Evolutionary conservation across 2,888 invertebrate species (phyloP), one percentile per base, ranked within the genome.

Genomic region (Yponomeuta cagnagella): DNA sequence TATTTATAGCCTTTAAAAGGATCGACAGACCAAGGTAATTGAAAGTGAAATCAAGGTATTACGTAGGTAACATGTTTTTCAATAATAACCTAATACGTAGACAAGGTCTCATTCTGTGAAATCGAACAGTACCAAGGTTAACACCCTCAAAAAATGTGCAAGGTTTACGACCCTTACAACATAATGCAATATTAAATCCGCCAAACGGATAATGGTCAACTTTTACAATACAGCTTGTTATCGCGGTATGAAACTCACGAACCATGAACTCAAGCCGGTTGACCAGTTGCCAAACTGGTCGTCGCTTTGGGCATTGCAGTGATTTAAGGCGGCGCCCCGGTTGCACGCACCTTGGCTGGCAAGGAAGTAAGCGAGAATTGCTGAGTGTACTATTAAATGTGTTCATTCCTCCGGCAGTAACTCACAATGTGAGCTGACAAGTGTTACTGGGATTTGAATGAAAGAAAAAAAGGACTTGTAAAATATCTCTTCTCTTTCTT

Each of bases 241-340:
- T 71, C 71, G 52, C 52, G 68, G 68, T 68, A n/a, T 68, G 23
- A 71, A 71, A 71, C 15, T 63, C 58, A 68, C 71, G 37, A 68
- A 71, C 71, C 71, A 71, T 71, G 68, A 70, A 71, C 68, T 68
- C 43, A 63, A 58, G 66, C 52, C n/a, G 43, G 43, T 48, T 67
- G 37, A 48, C 65, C 31, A 52, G 67, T 71, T 71, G 67, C 68
- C 63, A 71, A 71, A 68, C 68, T 37, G 23, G 52, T 48, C 10
- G 67, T 48, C 5, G 67, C 43, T 37, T 67, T 23, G 23, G 23
- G 10, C 30, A 65, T 65, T 65, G 65, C 65, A 65, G 65, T 65
- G 33, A 63, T 63, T 63, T 12, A 63, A 63, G 43, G 43, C 43
- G 9, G 43, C 9, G 43, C 43, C 37, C 37, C 43, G 43, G 8